Percentiles rank a stretch among this genome's conserved stretches.
These are phyloP conservation scores for Melipona bicolor DNA, from an alignment of 2,888 invertebrate species.

Conservation along the genomic window DNA sequence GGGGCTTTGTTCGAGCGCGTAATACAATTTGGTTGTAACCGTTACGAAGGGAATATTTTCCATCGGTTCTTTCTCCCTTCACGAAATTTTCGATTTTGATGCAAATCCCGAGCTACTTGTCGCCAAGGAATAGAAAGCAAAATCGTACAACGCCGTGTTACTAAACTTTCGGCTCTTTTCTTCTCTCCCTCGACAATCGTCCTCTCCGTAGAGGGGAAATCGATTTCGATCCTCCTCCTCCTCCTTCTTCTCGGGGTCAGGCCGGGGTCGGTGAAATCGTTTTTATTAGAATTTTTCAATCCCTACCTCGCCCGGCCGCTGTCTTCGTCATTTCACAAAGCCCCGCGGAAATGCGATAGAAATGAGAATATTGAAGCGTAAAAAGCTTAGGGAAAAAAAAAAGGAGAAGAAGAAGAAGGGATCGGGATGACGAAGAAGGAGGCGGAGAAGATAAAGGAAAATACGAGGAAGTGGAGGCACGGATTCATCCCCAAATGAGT, in stretches of 20 bases:
- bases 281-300: constrained; percentile 79
- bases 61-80: not conserved
- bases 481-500: constrained; percentile 13
- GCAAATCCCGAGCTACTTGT: constrained; percentile 28
- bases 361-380: constrained; percentile 52
- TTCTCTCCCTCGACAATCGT: constrained; percentile 33
- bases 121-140: constrained; percentile 41
- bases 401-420: not conserved
- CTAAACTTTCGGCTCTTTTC: constrained; percentile 50
- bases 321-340: constrained; percentile 67
- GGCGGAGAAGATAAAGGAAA: not conserved
- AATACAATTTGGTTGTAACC: constrained; percentile 16
- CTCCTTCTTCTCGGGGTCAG: constrained; percentile 28
- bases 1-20: not conserved
- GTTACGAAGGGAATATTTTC: not conserved
- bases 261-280: constrained; percentile 57
- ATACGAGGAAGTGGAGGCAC: constrained; percentile 4
- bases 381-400: constrained; percentile 30
- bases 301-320: constrained; percentile 52
- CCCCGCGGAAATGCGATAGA: constrained; percentile 50
- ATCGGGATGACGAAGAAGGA: not conserved
- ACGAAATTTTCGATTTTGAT: constrained; percentile 52
- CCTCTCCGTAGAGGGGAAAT: constrained; percentile 65
- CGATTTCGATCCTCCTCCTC: constrained; percentile 63
- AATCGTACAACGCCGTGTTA: constrained; percentile 55